phyloP scores from a whole-genome alignment of 2,113 vertebrate species.

The Mungos mungo region DNA sequence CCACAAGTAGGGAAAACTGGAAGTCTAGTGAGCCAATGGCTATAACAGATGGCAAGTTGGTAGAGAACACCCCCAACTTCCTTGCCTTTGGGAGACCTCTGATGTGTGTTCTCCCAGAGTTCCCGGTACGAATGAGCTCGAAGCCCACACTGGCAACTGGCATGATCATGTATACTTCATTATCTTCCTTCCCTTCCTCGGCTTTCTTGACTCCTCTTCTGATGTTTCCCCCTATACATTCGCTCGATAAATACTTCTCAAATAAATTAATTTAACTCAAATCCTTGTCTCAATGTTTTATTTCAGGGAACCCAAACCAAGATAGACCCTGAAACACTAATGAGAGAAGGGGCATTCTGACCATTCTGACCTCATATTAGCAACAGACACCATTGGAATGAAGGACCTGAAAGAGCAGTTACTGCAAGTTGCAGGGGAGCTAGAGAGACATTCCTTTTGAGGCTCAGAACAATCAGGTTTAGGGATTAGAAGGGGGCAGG shows the following conservation, averaged over 20 bases:
- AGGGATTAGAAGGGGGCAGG: not conserved
- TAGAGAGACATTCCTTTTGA: not conserved
- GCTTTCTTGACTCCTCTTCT: not conserved
- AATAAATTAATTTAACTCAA: conserved; percentile 15
- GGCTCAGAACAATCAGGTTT: not conserved
- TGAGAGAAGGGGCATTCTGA: not conserved
- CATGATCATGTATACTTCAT: not conserved
- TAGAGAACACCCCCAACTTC: not conserved
- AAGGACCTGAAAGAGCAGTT: not conserved
- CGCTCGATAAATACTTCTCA: not conserved
- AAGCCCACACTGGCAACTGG: not conserved
- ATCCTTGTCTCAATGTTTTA: not conserved
- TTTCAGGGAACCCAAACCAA: not conserved
- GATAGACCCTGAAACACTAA: not conserved
- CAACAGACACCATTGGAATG: not conserved
- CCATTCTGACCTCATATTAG: not conserved
- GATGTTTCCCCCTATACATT: not conserved
- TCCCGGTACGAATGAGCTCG: not conserved
- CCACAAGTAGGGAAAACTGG: not conserved
- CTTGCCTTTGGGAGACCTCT: not conserved
- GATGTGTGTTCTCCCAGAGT: not conserved
- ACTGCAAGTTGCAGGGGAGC: not conserved
- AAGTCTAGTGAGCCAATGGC: not conserved
- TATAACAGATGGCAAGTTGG: not conserved
- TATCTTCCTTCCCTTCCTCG: not conserved